Evolutionary conservation across 2,888 invertebrate species (phyloP).

Genomic region (Myathropa florea): DNA sequence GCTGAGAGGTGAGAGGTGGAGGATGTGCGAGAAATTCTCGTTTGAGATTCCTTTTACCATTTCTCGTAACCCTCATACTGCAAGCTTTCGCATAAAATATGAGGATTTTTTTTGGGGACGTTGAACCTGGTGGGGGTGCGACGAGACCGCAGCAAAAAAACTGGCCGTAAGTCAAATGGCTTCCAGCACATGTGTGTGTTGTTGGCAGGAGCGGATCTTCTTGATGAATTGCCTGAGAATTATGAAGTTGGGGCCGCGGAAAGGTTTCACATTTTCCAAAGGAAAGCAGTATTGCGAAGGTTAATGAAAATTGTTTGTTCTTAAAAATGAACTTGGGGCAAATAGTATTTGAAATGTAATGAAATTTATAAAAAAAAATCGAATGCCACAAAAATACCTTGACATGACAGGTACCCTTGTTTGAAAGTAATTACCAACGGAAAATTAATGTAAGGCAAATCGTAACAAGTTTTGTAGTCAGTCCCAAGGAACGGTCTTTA

Average conservation of each 20-base stretch:
- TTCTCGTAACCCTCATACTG: not conserved
- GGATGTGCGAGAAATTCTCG: not conserved
- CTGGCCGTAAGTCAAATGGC: conserved; percentile 8
- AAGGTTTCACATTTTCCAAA: not conserved
- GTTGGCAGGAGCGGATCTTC: not conserved
- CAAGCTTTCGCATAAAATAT: conserved; percentile 34
- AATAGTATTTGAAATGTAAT: no score
- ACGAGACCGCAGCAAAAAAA: not conserved
- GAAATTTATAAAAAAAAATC: no score
- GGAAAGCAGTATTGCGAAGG: not conserved
- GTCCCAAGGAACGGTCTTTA: no score
- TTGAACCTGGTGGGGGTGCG: not conserved
- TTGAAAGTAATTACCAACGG: no score
- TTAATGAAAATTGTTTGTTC: no score
- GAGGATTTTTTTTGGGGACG: not conserved
- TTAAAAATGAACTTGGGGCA: no score
- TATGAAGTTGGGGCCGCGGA: not conserved
- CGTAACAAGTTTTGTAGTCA: no score
- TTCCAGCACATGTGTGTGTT: not conserved
- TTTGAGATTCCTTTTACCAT: not conserved
- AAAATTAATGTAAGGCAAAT: no score
- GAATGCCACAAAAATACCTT: no score
- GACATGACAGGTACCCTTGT: no score
- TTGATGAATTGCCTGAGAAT: not conserved
- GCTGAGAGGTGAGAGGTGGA: not conserved